phyloP scores from a whole-genome alignment of 2,797 vertebrate genomes.

The Limosa lapponica region DNA sequence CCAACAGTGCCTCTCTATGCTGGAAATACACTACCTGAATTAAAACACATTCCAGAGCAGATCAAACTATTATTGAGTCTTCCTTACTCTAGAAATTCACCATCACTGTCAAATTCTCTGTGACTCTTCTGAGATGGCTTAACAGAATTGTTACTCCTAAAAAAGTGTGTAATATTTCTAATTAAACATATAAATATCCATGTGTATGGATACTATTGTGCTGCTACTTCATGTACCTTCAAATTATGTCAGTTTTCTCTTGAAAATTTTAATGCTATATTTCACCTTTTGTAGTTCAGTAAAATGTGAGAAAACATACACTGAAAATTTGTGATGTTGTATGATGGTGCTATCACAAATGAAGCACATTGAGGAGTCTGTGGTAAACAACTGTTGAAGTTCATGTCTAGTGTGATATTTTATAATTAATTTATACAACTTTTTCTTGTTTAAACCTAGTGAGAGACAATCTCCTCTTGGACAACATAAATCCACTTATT shows the following conservation, averaged over 20 bases:
- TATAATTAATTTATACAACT: background rate
- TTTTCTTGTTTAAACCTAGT: background rate
- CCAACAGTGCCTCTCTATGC: background rate
- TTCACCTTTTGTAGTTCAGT: background rate
- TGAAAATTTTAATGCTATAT: background rate
- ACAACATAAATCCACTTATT: background rate
- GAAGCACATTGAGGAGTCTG: background rate
- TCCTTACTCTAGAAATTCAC: background rate
- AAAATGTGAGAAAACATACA: background rate
- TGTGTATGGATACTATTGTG: background rate
- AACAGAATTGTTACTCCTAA: background rate
- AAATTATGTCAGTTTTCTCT: background rate
- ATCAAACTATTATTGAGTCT: background rate
- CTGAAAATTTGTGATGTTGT: background rate
- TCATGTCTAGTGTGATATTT: background rate
- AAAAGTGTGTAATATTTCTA: background rate
- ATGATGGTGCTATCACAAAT: background rate
- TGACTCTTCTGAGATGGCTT: background rate
- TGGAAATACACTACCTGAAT: background rate
- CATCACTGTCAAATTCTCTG: background rate
- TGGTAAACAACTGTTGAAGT: background rate
- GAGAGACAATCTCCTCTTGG: background rate
- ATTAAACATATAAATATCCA: background rate
- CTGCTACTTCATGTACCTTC: background rate
- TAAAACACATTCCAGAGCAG: background rate